These are phyloP conservation scores for Ophthalmolycus amberensis DNA, from an alignment of 2,113 vertebrate genomes.

Conservation along the genomic window DNA sequence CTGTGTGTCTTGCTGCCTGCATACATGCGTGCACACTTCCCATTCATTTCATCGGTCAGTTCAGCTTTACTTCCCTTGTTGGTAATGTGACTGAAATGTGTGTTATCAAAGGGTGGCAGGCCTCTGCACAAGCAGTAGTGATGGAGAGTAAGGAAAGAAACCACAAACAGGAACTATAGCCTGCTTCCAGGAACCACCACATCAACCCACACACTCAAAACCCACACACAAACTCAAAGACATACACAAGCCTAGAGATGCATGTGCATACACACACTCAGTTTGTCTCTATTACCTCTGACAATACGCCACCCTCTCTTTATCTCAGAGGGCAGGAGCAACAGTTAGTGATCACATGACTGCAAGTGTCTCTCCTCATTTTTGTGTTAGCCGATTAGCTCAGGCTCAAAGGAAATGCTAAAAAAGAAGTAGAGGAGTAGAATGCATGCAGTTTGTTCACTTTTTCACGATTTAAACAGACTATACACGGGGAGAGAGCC, in stretches of 20 bases:
- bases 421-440: not conserved
- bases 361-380: constrained; percentile 2
- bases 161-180: constrained; percentile 55
- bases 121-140: constrained; percentile 22
- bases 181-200: constrained; percentile 50
- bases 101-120: constrained; percentile 66
- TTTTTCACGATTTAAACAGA: constrained; percentile 59
- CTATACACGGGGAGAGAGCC: constrained; percentile 26
- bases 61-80: constrained; percentile 43
- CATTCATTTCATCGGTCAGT: constrained; percentile 24
- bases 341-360: constrained; percentile 69
- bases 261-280: constrained; percentile 9
- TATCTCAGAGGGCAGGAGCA: constrained; percentile 66
- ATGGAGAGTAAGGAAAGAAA: constrained; percentile 40
- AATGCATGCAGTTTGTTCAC: not conserved
- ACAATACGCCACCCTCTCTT: constrained; percentile 20
- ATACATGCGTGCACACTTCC: not conserved
- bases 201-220: constrained; percentile 1
- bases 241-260: too few species aligned
- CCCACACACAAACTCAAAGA: not conserved
- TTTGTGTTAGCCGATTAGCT: not conserved
- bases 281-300: constrained; percentile 3
- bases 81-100: constrained; percentile 50
- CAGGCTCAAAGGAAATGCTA: constrained; percentile 9
- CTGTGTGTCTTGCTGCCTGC: not conserved